Conservation (phyloP, 1,140 invertebrate species). For the Brachionus manjavacas region DNA sequence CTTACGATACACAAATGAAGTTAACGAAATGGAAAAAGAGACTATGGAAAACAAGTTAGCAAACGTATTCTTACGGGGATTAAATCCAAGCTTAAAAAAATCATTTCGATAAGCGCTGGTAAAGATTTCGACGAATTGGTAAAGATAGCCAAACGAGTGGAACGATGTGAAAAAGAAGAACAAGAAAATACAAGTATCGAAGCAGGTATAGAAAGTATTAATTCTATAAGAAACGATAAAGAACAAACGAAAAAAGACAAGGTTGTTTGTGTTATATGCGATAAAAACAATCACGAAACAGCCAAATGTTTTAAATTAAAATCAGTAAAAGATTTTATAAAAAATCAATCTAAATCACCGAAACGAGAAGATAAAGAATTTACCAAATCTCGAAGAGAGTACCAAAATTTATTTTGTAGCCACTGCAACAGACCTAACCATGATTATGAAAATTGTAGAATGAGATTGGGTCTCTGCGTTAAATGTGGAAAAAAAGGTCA, state of each 20-base stretch:
- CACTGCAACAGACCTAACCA: not conserved
- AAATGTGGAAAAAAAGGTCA: not conserved
- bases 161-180: constrained; percentile 7
- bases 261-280: not conserved
- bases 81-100: not conserved
- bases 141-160: not conserved
- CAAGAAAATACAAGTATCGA: not conserved
- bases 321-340: constrained; percentile 14
- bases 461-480: not conserved
- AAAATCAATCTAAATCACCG: not conserved
- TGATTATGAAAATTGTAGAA: not conserved
- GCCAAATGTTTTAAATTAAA: constrained; percentile 1
- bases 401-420: not conserved
- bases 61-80: not conserved
- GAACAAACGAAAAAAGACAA: not conserved
- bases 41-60: not conserved
- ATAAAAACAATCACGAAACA: constrained; percentile 8
- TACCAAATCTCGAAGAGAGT: not conserved
- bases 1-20: not conserved
- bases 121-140: not conserved
- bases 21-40: not conserved
- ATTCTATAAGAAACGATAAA: not conserved
- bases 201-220: not conserved
- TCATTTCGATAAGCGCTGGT: not conserved
- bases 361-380: not conserved